Evolutionary conservation across 2,888 invertebrate species (phyloP).

Genomic region (Dione vanillae): DNA sequence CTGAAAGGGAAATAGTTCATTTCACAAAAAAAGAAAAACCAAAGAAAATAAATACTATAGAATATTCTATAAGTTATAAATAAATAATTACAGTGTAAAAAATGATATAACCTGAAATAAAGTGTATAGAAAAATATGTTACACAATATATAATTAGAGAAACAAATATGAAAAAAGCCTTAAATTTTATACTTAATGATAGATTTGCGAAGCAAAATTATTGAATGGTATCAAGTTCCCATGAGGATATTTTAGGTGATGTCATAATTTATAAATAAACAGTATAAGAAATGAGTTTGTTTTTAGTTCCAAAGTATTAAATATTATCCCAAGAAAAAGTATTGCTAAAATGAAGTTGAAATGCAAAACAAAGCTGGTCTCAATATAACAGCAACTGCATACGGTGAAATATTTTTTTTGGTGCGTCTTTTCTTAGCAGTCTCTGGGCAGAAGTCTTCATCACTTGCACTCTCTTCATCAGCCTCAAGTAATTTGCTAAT

Average conservation of each 20-base stretch:
- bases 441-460: conserved; percentile 43
- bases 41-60: conserved; percentile 4
- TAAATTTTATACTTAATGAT: neutral
- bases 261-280: too few relatives aligned
- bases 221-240: neutral
- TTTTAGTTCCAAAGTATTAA: too few relatives aligned
- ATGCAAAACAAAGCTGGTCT: conserved; percentile 24
- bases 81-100: neutral
- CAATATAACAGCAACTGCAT: conserved; percentile 30
- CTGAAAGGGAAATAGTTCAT: conserved; percentile 23
- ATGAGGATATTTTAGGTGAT: neutral
- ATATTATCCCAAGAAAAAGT: neutral
- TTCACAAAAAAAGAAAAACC: neutral
- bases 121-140: neutral
- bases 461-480: conserved; percentile 58
- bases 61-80: neutral
- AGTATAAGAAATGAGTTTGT: too few relatives aligned
- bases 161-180: neutral
- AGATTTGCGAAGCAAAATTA: conserved; percentile 11
- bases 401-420: conserved; percentile 40
- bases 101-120: conserved; percentile 31
- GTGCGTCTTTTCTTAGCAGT: conserved; percentile 40
- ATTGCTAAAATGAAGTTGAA: neutral
- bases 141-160: conserved; percentile 16
- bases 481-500: conserved; percentile 74